Base-by-base conservation (phyloP, 2,113 vertebrate genomes). In the Pluvialis apricaria region DNA sequence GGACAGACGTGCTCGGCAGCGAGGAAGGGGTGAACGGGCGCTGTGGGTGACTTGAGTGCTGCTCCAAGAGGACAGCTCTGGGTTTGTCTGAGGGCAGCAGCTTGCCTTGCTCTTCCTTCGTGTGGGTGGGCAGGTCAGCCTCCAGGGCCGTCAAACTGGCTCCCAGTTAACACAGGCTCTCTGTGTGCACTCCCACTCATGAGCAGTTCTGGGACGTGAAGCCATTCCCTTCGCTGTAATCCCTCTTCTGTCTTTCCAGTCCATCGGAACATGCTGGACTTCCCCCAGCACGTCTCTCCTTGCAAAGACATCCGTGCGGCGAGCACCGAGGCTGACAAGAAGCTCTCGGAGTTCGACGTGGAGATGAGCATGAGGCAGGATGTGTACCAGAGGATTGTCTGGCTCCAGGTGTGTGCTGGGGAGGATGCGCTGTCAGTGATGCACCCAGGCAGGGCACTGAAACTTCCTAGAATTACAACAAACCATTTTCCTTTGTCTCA, bases 341-440 rank as follows among this genome's bases (percentile, higher is more conserved):
- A 97, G 86, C 98, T 99, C 81, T 99, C 99, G 0, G 99, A 99
- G 94, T 99, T 99, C 1, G 99, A 99, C 1, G 99, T 99, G 97
- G 99, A 99, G 98, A 99, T 99, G 99, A 99, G 99, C 98, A 99
- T 99, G 99, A 97, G 99, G 91, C 98, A 98, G 93, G 99, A 99
- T 1, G 99, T 99, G 62, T 99, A 99, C 98, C 98, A 97, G 97
- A 98, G 99, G 94, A 97, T 99, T 2, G 99, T 99, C 5, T 98
- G 99, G 91, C 98, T 99, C 87, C 98, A 99, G 99, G 99, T 99
- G 80, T 16, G 96, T 44, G 40, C 38, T 11, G 9, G n/a, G 55
- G 69, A n/a, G 31, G 28, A 3, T 4, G 11, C 15, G 26, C 19
- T 7, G 45, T 1, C 29, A 1, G 31, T 2, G 8, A 8, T 2